Conservation (phyloP, 2,797 vertebrate genomes). For the Pempheris klunzingeri region DNA sequence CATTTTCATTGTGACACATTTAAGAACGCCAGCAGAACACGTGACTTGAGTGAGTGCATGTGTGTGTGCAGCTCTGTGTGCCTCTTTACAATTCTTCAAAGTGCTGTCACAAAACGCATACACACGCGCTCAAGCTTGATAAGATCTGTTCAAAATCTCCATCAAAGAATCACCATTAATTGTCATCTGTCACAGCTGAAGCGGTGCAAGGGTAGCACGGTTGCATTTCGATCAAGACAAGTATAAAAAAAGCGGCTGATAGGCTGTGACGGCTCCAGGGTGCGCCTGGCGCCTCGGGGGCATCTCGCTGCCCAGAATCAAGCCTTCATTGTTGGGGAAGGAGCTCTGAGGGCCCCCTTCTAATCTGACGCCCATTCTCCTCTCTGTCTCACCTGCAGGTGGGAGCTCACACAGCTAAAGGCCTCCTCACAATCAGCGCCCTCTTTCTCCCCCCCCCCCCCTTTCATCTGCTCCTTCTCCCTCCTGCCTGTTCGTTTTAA, state of each 20-base stretch:
- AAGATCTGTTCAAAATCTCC: slow-evolving; percentile 74
- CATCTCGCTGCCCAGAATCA: slow-evolving; percentile 79
- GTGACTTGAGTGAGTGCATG: slow-evolving; percentile 43
- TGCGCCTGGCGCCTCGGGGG: slow-evolving; percentile 70
- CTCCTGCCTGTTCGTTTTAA: slow-evolving; percentile 47
- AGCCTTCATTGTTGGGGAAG: slow-evolving; percentile 80
- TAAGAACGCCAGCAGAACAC: slow-evolving; percentile 68
- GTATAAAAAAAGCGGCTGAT: slow-evolving; percentile 65
- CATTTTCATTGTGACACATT: slow-evolving; percentile 83
- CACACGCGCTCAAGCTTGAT: slow-evolving; percentile 56
- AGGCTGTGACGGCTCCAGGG: slow-evolving; percentile 75
- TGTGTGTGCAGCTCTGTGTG: slow-evolving; percentile 47
- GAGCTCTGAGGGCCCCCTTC: slow-evolving; percentile 75
- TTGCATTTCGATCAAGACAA: slow-evolving; percentile 56
- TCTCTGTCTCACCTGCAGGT: slow-evolving; percentile 81
- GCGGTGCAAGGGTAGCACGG: slow-evolving; percentile 52
- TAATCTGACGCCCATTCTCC: slow-evolving; percentile 83
- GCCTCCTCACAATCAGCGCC: slow-evolving; percentile 69
- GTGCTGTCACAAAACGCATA: slow-evolving; percentile 67
- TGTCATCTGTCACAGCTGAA: slow-evolving; percentile 79
- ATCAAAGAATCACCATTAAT: slow-evolving; percentile 79
- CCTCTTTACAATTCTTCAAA: slow-evolving; percentile 77
- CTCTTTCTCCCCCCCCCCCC: slow-evolving; percentile 11
- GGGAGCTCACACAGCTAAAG: slow-evolving; percentile 74
- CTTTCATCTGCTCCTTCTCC: slow-evolving; percentile 10